Evolutionary conservation across 2,113 vertebrate genomes (phyloP), one percentile per base, ranked within the genome.

Genomic region (Stigmatopora nigra): DNA sequence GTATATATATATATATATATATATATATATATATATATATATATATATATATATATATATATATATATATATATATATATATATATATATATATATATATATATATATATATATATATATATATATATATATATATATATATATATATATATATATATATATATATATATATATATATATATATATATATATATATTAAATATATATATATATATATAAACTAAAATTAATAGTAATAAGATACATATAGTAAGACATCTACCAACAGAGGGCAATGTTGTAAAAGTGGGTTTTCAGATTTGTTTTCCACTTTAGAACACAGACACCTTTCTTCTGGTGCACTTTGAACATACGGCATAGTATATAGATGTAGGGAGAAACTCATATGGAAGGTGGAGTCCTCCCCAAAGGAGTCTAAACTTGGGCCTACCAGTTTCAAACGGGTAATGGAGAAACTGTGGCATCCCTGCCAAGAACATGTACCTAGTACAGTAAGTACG

Each of bases 181-280:
- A n/a, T n/a, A n/a, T n/a, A n/a, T n/a, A n/a, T n/a, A n/a, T n/a
- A n/a, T n/a, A n/a, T n/a, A n/a, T n/a, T n/a, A n/a, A n/a, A n/a
- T n/a, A n/a, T n/a, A n/a, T 31, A 31, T 31, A 31, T 31, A 31
- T 31, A 31, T 31, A 31, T 31, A 31, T 31, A 31, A n/a, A n/a
- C n/a, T n/a, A n/a, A n/a, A n/a, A n/a, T n/a, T n/a, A n/a, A n/a
- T n/a, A n/a, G n/a, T n/a, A n/a, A n/a, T n/a, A n/a, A 38, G 38
- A 38, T 38, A 38, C 8, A 38, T 38, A 38, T 8, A 38, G 38
- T 38, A 38, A 38, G 38, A 56, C 19, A 22, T 14, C 3, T 3
- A 7, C 70, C 88, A 87, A 76, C 70, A 90, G 89, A 80, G 81
- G 82, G 80, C 77, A 77, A 74, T 76, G 64, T 76, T 77, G 71